Conservation (phyloP, 2,797 vertebrate genomes). For the Carduelis carduelis region DNA sequence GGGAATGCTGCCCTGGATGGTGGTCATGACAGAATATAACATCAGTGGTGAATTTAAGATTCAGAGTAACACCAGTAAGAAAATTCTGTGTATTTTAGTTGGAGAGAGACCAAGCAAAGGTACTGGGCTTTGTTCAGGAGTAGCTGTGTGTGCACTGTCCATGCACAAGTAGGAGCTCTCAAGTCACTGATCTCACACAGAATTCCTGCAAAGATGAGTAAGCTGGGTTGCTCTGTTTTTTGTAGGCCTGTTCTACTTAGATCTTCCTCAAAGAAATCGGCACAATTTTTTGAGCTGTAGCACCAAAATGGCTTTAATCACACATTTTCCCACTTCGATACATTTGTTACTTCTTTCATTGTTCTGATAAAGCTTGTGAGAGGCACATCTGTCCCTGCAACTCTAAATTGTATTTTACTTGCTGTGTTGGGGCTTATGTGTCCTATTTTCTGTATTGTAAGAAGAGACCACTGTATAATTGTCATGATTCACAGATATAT, state of each 20-base stretch:
- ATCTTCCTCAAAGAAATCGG: not conserved
- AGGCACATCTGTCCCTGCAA: not conserved
- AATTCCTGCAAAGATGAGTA: not conserved
- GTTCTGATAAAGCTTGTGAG: not conserved
- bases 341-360: not conserved
- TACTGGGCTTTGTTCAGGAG: not conserved
- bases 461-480: not conserved
- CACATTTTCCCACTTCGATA: not conserved
- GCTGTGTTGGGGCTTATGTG: not conserved
- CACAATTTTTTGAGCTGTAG: not conserved
- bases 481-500: not conserved
- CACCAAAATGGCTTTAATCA: not conserved
- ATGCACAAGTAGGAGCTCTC: fast-evolving
- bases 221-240: not conserved
- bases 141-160: not conserved
- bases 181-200: not conserved
- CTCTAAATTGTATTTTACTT: not conserved
- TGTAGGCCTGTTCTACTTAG: not conserved
- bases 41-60: not conserved
- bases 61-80: not conserved
- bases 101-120: not conserved
- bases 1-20: not conserved
- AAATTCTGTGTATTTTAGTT: not conserved
- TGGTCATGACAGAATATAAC: fast-evolving
- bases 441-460: not conserved